Base-by-base conservation (phyloP, 2,797 vertebrate genomes). In the Leucoraja ocellata region DNA sequence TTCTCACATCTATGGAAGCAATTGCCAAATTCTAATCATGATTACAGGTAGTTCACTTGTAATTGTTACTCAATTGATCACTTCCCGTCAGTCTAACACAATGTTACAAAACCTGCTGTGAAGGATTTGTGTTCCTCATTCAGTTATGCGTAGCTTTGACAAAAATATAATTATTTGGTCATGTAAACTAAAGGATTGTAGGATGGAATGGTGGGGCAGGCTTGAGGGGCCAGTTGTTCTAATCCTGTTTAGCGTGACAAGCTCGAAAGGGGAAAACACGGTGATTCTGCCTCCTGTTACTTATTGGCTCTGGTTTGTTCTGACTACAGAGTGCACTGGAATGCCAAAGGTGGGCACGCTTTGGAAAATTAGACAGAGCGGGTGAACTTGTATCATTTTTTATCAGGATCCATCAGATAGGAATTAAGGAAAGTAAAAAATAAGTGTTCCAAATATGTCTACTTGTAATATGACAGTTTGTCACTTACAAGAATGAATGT, bases 1-100 rank as follows among this genome's bases (percentile, higher is more conserved):
- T 73, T 46, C 21, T 91, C 14, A 23, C 9, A 39, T 2, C 11
- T 91, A 46, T 23, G 71, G 23, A 68, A 74, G 5, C 25, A 91
- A 91, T 91, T 74, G 68, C 23, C 74, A 21, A 91, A 74, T 91
- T 91, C 36, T 54, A 91, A 68, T 88, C 68, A 74, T 83, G 90
- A 91, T 91, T 91, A 14, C 68, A 91, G 21, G 21, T 74, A 46
- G 36, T 91, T 91, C 36, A 91, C 74, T 74, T 91, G 36, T 88
- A 88, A 65, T 88, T 61, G 81, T 84, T 5, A 84, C 58, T 61
- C 81, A 61, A 61, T 61, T 84, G 54, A n/a, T 61, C 58, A 58
- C 58, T 61, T 39, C 13, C 78, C 16, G 1, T 14, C 18, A 14
- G 16, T 10, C 58, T 32, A 84, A 61, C 11, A 65, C 6, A 88